Percentiles rank a stretch among this genome's conserved stretches.
Evolutionary conservation across 30 jellyfish, hydroid and myxozoan species (phyloP).

Genomic region (Chrysaora quinquecirrha): DNA sequence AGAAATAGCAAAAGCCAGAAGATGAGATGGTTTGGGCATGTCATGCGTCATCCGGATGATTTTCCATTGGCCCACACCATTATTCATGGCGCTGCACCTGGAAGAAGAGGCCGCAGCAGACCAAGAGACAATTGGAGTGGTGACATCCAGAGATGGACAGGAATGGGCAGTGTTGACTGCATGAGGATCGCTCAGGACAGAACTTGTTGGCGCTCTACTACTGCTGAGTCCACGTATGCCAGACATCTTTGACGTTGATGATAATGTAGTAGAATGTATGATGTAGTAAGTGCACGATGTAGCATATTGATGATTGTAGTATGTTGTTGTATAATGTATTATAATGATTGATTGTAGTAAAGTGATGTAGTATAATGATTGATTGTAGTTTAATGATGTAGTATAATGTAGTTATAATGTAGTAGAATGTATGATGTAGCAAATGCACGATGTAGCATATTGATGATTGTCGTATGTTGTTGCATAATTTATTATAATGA

Average conservation of each 20-base stretch:
- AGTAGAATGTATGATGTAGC: no score
- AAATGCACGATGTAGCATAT: no score
- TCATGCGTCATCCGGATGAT: not conserved
- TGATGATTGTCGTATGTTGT: no score
- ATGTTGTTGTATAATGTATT: no score
- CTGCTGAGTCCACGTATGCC: not conserved
- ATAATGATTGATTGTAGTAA: no score
- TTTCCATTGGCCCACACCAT: not conserved
- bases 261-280: not conserved
- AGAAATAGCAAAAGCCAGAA: not conserved
- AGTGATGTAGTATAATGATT: no score
- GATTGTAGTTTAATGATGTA: no score
- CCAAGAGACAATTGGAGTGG: not conserved
- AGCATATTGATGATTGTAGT: no score
- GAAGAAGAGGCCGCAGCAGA: not conserved
- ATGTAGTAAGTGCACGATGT: no score
- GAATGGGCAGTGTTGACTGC: not conserved
- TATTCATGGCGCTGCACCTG: conserved; percentile 10
- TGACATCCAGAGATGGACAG: conserved; percentile 10
- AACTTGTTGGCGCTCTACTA: not conserved
- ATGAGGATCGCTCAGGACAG: not conserved
- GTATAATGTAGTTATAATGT: no score
- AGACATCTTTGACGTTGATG: not conserved
- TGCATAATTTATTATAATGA: no score
- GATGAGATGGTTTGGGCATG: conserved; percentile 6